Conservation (phyloP, 2,113 vertebrate species). For the Otocyon megalotis region DNA sequence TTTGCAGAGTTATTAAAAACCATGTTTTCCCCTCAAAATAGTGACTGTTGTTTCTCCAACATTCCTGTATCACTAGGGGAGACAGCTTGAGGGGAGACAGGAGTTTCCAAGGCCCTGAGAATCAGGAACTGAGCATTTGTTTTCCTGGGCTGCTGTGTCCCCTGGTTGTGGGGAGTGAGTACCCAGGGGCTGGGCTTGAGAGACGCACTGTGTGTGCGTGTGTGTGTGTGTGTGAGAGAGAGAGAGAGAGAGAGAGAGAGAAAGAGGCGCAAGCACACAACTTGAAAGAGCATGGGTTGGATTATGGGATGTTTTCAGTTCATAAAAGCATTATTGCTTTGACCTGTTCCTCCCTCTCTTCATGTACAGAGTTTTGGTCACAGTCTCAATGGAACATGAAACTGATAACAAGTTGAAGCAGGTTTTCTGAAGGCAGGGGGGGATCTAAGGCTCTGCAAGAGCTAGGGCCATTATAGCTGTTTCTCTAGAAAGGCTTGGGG, state of each 20-base stretch:
- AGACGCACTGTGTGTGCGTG: not conserved
- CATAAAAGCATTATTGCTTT: constrained; percentile 22
- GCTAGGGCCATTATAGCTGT: not conserved
- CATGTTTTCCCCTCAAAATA: constrained; percentile 45
- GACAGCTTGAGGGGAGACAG: not conserved
- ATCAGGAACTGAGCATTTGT: not conserved
- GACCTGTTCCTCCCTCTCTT: not conserved
- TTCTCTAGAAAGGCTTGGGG: not conserved
- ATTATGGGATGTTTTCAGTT: not conserved
- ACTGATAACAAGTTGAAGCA: not conserved
- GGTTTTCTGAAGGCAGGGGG: not conserved
- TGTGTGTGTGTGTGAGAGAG: not conserved
- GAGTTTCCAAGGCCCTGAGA: not conserved
- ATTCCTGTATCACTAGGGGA: not conserved
- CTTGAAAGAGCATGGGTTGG: not conserved
- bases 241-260: not conserved
- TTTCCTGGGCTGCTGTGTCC: not conserved
- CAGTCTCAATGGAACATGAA: not conserved
- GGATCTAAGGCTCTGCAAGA: not conserved
- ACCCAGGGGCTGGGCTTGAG: not conserved
- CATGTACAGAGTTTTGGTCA: not conserved
- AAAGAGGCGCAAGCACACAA: not conserved
- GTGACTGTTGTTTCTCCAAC: constrained; percentile 50
- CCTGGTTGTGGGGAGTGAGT: not conserved
- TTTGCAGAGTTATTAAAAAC: constrained; percentile 56